Conservation (phyloP, 53 echinoderm and acorn worm species). For the Arbacia lixula region DNA sequence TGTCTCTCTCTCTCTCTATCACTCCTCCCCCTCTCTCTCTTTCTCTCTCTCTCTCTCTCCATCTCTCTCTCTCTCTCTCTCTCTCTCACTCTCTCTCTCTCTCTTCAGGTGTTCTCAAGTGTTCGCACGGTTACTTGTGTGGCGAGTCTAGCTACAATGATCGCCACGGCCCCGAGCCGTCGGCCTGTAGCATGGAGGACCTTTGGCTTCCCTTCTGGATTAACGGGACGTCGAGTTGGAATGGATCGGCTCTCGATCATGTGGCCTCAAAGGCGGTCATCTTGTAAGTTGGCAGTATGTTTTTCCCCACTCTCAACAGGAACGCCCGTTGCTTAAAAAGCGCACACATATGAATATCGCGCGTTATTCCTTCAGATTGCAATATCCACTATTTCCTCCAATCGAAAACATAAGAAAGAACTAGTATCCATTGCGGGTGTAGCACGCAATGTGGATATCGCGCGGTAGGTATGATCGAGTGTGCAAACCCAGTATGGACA, state of each 20-base stretch:
- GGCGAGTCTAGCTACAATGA: neutral
- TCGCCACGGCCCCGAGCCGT: slow-evolving; percentile 7
- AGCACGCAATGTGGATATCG: too few relatives aligned
- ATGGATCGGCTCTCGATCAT: neutral
- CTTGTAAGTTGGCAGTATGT: too few relatives aligned
- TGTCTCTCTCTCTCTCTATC: neutral
- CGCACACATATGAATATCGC: too few relatives aligned
- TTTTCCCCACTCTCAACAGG: too few relatives aligned
- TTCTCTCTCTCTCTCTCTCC: neutral
- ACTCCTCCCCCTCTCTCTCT: neutral
- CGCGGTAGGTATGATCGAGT: too few relatives aligned
- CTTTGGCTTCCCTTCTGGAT: slow-evolving; percentile 7
- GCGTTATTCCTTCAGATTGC: too few relatives aligned
- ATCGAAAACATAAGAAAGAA: too few relatives aligned
- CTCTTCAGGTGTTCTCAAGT: neutral
- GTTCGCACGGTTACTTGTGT: slow-evolving; percentile 9
- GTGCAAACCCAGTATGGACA: too few relatives aligned
- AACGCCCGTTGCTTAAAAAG: too few relatives aligned
- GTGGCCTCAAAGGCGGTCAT: slow-evolving; percentile 4
- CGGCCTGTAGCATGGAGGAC: neutral
- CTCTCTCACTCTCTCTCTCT: neutral
- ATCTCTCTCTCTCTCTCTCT: neutral
- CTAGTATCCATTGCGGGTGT: too few relatives aligned
- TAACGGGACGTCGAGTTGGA: neutral
- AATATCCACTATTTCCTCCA: too few relatives aligned